phyloP scores from a whole-genome alignment of 1,140 invertebrate genomes.

The Drosophila funebris region DNA sequence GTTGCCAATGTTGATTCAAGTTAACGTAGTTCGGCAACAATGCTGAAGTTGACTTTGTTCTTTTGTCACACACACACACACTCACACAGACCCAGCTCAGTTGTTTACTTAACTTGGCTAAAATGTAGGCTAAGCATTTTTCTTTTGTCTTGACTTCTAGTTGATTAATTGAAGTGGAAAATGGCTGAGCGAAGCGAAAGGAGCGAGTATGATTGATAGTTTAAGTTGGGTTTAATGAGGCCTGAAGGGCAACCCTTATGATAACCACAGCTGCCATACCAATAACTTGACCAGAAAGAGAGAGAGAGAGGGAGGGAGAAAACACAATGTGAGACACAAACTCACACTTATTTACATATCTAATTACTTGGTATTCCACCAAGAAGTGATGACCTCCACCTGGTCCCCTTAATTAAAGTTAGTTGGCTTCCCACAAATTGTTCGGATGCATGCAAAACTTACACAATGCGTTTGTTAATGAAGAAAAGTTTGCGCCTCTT shows the following conservation, averaged over 20 bases:
- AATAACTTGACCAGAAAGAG: background rate
- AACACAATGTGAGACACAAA: conserved; percentile 11
- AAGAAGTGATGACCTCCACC: background rate
- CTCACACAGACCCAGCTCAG: background rate
- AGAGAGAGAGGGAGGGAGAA: too few species aligned
- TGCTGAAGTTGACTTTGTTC: conserved; percentile 22
- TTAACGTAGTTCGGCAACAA: background rate
- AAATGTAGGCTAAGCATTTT: conserved; percentile 45
- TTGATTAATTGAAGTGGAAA: conserved; percentile 69
- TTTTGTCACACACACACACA: conserved; percentile 10
- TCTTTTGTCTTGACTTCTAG: conserved; percentile 21
- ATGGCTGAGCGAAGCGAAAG: conserved; percentile 26
- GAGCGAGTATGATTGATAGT: conserved; percentile 63
- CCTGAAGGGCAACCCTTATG: conserved; percentile 22
- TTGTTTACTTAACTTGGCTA: conserved; percentile 24
- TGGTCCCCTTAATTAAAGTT: conserved; percentile 14
- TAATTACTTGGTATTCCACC: background rate
- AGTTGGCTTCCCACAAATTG: background rate
- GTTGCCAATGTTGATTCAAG: too few species aligned
- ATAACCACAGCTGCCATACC: background rate
- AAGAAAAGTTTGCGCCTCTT: conserved; percentile 11
- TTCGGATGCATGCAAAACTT: background rate
- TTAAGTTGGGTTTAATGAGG: conserved; percentile 63
- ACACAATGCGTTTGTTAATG: conserved; percentile 13
- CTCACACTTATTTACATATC: conserved; percentile 19